These are phyloP conservation scores for Leptocoma aspasia DNA, from an alignment of 2,113 vertebrate genomes.

Conservation along the genomic window DNA sequence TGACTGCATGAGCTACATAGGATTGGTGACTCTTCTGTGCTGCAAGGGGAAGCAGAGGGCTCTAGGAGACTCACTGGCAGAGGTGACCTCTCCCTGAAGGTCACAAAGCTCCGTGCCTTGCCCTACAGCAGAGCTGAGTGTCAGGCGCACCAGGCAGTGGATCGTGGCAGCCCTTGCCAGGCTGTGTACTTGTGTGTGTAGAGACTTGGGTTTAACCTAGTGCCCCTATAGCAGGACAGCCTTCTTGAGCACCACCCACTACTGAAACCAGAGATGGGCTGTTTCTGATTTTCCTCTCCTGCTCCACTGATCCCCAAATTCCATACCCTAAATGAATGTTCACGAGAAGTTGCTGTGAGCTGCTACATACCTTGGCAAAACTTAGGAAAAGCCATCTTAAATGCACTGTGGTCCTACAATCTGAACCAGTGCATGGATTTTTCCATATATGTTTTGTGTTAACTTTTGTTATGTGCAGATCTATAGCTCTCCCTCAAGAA, in stretches of 20 bases:
- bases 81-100: not conserved
- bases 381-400: not conserved
- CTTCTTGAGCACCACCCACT: not conserved
- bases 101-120: not conserved
- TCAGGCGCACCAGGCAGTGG: not conserved
- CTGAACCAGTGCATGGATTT: not conserved
- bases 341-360: not conserved
- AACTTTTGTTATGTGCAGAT: not conserved
- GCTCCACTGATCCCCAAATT: not conserved
- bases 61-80: not conserved
- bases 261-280: not conserved
- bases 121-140: not conserved
- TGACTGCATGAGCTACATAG: rapidly evolving
- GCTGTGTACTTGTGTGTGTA: rapidly evolving
- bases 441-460: not conserved
- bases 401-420: not conserved
- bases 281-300: not conserved
- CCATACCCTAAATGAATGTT: not conserved
- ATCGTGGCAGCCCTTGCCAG: not conserved
- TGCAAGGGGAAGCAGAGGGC: not conserved
- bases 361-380: not conserved
- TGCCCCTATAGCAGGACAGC: not conserved
- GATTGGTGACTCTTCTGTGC: not conserved
- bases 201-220: not conserved
- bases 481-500: not conserved